A percentile compares a stretch with the other conserved stretches of the same genome.
Evolutionary conservation across 2,888 invertebrate species (phyloP).

Genomic region (Scaptodrosophila latifasciaeformis): DNA sequence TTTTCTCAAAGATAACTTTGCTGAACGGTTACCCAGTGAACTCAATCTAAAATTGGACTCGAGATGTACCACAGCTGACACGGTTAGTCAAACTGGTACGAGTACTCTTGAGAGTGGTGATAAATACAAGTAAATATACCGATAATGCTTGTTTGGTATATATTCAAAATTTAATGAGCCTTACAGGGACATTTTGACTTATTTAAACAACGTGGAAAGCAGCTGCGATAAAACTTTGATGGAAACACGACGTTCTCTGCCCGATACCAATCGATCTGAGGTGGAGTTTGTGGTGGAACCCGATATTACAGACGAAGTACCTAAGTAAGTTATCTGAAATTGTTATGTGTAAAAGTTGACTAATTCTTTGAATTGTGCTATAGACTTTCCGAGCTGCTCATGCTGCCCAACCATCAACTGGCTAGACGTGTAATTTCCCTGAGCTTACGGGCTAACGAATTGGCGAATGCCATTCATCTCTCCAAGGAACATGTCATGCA

Average conservation of each 20-base stretch:
- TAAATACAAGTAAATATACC: slow-evolving; percentile 72
- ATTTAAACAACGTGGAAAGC: slow-evolving; percentile 74
- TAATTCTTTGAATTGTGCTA: not conserved
- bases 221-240: slow-evolving; percentile 74
- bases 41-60: slow-evolving; percentile 63
- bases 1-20: slow-evolving; percentile 60
- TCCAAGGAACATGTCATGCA: slow-evolving; percentile 74
- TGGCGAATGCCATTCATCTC: slow-evolving; percentile 74
- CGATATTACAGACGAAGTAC: slow-evolving; percentile 74
- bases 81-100: slow-evolving; percentile 39
- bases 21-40: slow-evolving; percentile 61
- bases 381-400: slow-evolving; percentile 73
- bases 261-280: slow-evolving; percentile 73
- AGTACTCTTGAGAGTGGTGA: slow-evolving; percentile 51
- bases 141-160: not conserved
- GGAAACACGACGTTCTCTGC: slow-evolving; percentile 72
- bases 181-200: slow-evolving; percentile 72
- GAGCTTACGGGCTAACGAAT: slow-evolving; percentile 73
- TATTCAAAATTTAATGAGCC: not conserved
- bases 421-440: slow-evolving; percentile 73
- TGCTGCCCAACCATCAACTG: slow-evolving; percentile 75
- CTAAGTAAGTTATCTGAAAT: slow-evolving; percentile 64
- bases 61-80: slow-evolving; percentile 57
- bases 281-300: slow-evolving; percentile 74
- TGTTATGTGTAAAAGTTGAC: too few species aligned